A percentile compares a stretch with the other conserved stretches of the same genome.
Evolutionary conservation across 2,797 vertebrate species (phyloP).

Genomic region (Eurystomus glaucurus): DNA sequence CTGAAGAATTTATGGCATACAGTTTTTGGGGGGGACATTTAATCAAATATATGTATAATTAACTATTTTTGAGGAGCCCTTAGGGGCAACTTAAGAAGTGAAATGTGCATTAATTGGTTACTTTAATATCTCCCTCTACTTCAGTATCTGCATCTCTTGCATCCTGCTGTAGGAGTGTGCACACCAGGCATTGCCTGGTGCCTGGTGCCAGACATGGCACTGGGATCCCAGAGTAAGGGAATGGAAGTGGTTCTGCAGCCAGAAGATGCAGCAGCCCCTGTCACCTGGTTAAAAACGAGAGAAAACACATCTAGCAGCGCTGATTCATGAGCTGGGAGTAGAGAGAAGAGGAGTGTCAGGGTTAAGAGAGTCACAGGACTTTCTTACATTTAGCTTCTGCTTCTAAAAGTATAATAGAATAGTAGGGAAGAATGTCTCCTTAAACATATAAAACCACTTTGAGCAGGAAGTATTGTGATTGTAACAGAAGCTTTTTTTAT

Average conservation of each 20-base stretch:
- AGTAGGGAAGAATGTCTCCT: not conserved
- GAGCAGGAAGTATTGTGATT: not conserved
- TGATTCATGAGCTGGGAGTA: not conserved
- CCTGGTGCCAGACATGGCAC: accelerated
- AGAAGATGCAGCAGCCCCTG: not conserved
- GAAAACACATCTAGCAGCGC: not conserved
- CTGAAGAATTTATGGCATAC: not conserved
- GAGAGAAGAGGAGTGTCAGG: not conserved
- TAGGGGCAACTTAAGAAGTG: not conserved
- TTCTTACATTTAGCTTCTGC: not conserved
- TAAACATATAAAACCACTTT: not conserved
- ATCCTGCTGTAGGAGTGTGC: not conserved
- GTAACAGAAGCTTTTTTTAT: not conserved
- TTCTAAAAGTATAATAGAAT: not conserved
- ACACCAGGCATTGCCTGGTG: not conserved
- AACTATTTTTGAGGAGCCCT: not conserved
- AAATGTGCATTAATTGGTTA: not conserved
- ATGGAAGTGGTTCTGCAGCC: not conserved
- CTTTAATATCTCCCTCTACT: not conserved
- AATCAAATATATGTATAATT: not conserved
- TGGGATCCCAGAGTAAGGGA: not conserved
- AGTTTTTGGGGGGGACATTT: not conserved
- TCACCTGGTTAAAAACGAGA: not conserved
- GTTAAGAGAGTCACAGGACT: not conserved
- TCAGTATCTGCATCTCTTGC: not conserved